Evolutionary conservation across 2,797 vertebrate species (phyloP), one percentile per base, ranked within the genome.

Genomic region (Pantherophis alleghaniensis): DNA sequence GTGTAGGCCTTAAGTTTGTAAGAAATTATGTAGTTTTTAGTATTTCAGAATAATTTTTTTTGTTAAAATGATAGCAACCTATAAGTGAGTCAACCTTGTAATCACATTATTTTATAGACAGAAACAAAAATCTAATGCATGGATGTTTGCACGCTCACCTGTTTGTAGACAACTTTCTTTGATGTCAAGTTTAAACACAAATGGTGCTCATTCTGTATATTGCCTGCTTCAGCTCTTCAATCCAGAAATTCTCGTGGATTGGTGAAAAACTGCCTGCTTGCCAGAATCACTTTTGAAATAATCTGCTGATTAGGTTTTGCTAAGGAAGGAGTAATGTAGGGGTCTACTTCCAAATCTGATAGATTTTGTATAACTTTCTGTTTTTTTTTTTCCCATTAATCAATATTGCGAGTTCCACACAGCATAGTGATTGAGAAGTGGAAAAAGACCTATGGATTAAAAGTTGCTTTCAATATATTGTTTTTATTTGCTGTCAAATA

Each of bases 11-110:
- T 87, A 87, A 93, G 95, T 93, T 55, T 63, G 18, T 47, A 20
- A 96, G 94, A 57, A 90, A 95, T 51, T 94, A 93, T 24, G 59
- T 93, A 92, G 91, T 89, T 95, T 96, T 93, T 87, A 94, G 90
- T 95, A 95, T 95, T 94, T 63, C 94, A 18, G 57, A 69, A 22
- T 60, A 87, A 18, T 53, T 63, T 47, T 26, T 47, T 47, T 91
- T 60, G 96, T 66, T 66, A 83, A 93, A 89, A 89, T 7, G 47
- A 26, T 66, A 89, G 93, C 90, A 91, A 89, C 88, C 56, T 88
- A 87, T 93, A 96, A 96, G 95, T 95, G 96, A 91, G 26, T 3
- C 90, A 66, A 3, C 57, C 18, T 69, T 94, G 69, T 93, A 91
- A 89, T 86, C 69, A 91, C 86, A n/a, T 66, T 92, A 91, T 92